These are phyloP conservation scores for Corydoras sp. DNA, from an alignment of 2,113 vertebrate genomes.

Conservation along the genomic window DNA sequence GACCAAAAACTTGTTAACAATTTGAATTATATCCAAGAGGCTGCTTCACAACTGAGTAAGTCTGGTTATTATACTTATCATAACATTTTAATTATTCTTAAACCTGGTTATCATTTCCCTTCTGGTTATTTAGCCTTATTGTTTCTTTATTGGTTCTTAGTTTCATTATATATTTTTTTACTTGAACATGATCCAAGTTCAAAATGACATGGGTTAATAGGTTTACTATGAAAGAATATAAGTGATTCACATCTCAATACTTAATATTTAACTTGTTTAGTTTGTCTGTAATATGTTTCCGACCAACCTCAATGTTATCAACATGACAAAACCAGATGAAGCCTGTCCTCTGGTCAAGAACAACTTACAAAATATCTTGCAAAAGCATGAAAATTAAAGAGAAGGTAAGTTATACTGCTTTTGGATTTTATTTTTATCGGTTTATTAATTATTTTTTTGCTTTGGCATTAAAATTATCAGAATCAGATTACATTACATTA, in stretches of 20 bases:
- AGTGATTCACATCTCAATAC: neutral
- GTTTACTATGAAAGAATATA: neutral
- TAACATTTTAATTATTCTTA: too few relatives aligned
- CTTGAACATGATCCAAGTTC: too few relatives aligned
- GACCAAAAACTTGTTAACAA: neutral
- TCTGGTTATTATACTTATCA: neutral
- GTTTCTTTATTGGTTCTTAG: too few relatives aligned
- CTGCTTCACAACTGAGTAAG: neutral
- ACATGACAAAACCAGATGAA: constrained; percentile 2
- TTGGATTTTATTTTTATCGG: too few relatives aligned
- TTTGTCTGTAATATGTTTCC: neutral
- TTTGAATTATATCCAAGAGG: neutral
- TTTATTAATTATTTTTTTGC: too few relatives aligned
- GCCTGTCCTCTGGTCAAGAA: neutral
- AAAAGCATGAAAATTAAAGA: constrained; percentile 25
- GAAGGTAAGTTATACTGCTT: neutral
- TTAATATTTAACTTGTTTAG: neutral
- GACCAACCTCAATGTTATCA: constrained; percentile 17
- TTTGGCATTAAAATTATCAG: too few relatives aligned
- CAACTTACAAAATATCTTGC: constrained; percentile 9
- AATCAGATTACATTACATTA: too few relatives aligned
- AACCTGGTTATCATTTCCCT: too few relatives aligned
- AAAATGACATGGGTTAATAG: too few relatives aligned
- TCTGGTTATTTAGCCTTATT: too few relatives aligned
- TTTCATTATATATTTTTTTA: too few relatives aligned